Conservation (phyloP, 64 coral and sea anemone species). For the Stichodactyla helianthus region DNA sequence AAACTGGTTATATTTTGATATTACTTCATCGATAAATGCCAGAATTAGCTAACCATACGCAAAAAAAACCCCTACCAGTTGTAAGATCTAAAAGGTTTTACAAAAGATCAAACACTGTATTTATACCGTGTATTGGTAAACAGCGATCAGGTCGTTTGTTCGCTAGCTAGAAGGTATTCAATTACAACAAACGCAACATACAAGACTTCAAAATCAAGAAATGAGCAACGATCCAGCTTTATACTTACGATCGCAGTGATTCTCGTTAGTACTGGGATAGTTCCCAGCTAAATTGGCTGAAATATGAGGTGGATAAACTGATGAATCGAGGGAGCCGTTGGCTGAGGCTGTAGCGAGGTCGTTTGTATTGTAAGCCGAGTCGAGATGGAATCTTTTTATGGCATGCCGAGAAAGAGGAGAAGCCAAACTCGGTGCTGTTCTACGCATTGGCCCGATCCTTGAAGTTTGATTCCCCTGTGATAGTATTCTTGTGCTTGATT, state of each 20-base stretch:
- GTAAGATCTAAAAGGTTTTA: neutral
- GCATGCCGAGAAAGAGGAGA: conserved; percentile 14
- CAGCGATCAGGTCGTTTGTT: neutral
- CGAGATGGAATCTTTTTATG: conserved; percentile 67
- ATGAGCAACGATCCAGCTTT: neutral
- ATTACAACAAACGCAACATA: conserved; percentile 12
- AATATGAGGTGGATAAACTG: conserved; percentile 62
- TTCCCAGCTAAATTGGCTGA: conserved; percentile 57
- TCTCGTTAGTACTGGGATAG: conserved; percentile 52
- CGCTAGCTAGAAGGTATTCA: neutral
- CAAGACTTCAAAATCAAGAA: neutral
- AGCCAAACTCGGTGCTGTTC: conserved; percentile 14
- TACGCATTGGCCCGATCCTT: conserved; percentile 5
- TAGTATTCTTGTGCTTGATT: neutral
- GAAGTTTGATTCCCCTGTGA: neutral
- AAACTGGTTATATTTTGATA: neutral
- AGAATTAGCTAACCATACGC: neutral
- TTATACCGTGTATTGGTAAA: neutral
- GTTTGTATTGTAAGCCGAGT: conserved; percentile 54
- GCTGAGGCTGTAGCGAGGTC: conserved; percentile 44
- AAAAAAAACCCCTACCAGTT: neutral
- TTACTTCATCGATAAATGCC: neutral
- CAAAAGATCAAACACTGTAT: conserved; percentile 7
- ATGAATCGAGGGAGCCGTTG: conserved; percentile 34
- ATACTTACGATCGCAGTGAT: conserved; percentile 67